Base-by-base conservation (phyloP, 1,140 invertebrate genomes). In the Scaptomyza montana region DNA sequence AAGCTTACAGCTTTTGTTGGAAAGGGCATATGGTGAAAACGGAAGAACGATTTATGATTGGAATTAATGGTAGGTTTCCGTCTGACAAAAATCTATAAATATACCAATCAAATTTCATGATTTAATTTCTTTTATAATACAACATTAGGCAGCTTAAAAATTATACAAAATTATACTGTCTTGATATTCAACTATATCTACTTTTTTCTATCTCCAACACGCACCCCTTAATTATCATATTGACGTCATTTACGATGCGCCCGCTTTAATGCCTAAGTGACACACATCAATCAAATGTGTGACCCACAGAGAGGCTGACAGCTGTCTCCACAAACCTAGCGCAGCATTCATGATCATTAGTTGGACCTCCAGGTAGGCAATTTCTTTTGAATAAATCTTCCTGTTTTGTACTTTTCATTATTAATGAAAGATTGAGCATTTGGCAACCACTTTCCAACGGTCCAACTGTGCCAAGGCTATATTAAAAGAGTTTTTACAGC, bases 381-480 rank as follows among this genome's bases (percentile, higher is more conserved):
- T 54, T 59, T 25, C n/a, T 30, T 47, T 16, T 16, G 16, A 1
- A 46, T 7, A 10, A 12, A 50, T 54, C 36, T 63, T 61, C 30
- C 60, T 47, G 49, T 36, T 55, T 66, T 10, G 25, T 56, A 19
- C 55, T 39, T 8, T 19, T 12, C 8, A 13, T 8, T 21, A 47
- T 65, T 74, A 56, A 74, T 46, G 57, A 46, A 36, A 65, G 45
- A 63, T 77, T 64, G 43, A 78, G 74, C 66, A 46, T 51, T 77
- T 74, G 77, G 73, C 72, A n/a, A n/a, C n/a, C n/a, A n/a, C n/a
- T n/a, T n/a, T n/a, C n/a, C n/a, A n/a, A n/a, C n/a, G 0, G 51
- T n/a, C 13, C 41, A 87, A 80, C 60, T 73, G 61, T 84, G 84
- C 84, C 84, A 89, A 84, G 84, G 84, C 47, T 66, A 36, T 21